phyloP scores from a whole-genome alignment of 2,113 vertebrate genomes.

The Microcebus murinus region DNA sequence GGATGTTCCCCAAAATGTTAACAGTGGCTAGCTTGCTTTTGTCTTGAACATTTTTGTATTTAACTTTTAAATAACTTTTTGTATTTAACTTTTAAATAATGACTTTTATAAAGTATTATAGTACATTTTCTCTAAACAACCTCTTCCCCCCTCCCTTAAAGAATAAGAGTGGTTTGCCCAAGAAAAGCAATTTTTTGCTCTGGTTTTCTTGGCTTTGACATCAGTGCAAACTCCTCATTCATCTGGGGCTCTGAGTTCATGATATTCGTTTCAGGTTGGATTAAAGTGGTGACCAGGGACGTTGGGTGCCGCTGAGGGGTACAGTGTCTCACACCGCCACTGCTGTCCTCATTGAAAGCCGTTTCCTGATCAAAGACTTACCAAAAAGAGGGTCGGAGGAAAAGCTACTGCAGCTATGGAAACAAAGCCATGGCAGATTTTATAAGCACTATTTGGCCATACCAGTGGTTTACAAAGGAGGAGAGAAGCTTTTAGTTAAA shows the following conservation, averaged over 20 bases:
- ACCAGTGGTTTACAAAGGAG: not conserved
- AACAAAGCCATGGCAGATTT: not conserved
- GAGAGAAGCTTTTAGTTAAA: not conserved
- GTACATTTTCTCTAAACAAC: not conserved
- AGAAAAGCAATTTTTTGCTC: not conserved
- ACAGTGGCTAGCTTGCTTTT: not conserved
- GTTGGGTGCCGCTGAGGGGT: not conserved
- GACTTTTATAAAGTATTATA: not conserved
- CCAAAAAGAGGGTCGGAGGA: not conserved
- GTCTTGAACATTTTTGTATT: not conserved
- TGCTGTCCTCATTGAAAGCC: not conserved
- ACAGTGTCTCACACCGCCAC: not conserved
- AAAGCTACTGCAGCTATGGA: not conserved
- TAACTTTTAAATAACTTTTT: not conserved
- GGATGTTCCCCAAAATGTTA: not conserved
- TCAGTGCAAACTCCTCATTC: not conserved
- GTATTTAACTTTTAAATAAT: not conserved
- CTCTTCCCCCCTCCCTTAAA: not conserved
- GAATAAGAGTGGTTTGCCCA: slow-evolving; percentile 13
- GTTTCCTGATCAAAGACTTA: not conserved
- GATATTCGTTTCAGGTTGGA: not conserved
- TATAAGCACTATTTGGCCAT: not conserved
- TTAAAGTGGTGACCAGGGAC: not conserved
- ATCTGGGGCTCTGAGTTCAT: not conserved
- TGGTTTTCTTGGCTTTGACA: not conserved